Conservation (phyloP, 2,113 vertebrate genomes). For the Cyphomyrus discorhynchus region DNA sequence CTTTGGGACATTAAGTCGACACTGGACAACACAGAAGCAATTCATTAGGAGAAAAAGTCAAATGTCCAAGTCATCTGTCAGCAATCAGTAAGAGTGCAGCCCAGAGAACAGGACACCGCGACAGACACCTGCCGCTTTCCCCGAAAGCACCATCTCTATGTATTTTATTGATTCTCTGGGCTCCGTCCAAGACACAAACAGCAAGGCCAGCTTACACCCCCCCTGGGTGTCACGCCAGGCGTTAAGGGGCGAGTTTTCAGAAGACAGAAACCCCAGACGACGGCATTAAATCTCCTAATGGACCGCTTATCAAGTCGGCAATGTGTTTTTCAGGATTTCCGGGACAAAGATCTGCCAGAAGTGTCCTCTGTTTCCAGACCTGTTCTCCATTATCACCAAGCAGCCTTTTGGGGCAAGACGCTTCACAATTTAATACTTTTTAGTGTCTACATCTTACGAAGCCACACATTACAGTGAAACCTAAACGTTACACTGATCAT, state of each 20-base stretch:
- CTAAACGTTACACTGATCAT: neutral
- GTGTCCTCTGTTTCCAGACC: neutral
- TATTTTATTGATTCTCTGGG: neutral
- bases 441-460: neutral
- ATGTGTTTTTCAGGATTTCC: neutral
- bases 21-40: neutral
- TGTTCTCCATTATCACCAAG: neutral
- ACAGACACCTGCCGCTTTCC: neutral
- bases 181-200: neutral
- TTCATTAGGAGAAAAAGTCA: neutral
- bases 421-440: neutral
- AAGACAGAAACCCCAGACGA: neutral
- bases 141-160: neutral
- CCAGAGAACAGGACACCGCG: neutral
- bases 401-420: neutral
- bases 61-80: neutral
- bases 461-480: neutral
- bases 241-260: neutral
- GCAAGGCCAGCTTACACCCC: neutral
- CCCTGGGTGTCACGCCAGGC: neutral
- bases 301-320: conserved; percentile 13
- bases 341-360: neutral
- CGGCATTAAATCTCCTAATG: neutral
- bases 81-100: neutral
- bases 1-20: neutral